Evolutionary conservation across 2,797 vertebrate genomes (phyloP).

Genomic region (Holocentrus rufus): DNA sequence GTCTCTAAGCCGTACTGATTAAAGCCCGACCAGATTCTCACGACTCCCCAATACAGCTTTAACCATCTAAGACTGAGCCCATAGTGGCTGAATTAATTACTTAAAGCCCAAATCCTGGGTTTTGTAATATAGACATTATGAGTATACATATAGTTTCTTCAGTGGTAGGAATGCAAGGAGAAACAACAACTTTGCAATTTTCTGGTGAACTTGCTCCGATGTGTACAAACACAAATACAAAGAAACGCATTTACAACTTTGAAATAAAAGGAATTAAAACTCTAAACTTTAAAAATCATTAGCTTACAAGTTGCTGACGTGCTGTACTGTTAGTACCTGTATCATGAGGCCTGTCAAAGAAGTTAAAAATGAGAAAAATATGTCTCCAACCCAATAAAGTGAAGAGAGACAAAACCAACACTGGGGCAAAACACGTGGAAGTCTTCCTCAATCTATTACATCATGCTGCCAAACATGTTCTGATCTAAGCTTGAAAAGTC

Average conservation of each 20-base stretch:
- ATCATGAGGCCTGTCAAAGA: conserved; percentile 27
- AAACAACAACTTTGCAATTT: background rate
- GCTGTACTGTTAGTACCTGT: conserved; percentile 63
- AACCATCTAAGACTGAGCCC: background rate
- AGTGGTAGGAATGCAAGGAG: background rate
- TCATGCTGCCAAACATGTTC: too few species aligned
- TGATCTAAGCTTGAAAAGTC: conserved; percentile 18
- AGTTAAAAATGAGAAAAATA: conserved; percentile 18
- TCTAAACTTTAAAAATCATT: background rate
- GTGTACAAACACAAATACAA: conserved; percentile 1
- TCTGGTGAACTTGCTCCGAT: background rate
- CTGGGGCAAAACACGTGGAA: too few species aligned
- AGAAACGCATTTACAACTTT: conserved; percentile 31
- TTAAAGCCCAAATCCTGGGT: background rate
- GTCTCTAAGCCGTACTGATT: conserved; percentile 8
- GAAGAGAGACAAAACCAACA: too few species aligned
- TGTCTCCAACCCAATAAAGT: background rate
- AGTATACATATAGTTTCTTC: background rate
- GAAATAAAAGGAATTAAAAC: conserved; percentile 32
- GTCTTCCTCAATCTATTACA: background rate
- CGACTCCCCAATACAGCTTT: background rate
- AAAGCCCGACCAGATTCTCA: background rate
- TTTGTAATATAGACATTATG: background rate
- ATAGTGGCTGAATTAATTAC: background rate
- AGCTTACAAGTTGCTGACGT: conserved; percentile 29